Evolutionary conservation across 2,888 invertebrate genomes (phyloP), one percentile per base, ranked within the genome.

Genomic region (Endomychus coccineus): DNA sequence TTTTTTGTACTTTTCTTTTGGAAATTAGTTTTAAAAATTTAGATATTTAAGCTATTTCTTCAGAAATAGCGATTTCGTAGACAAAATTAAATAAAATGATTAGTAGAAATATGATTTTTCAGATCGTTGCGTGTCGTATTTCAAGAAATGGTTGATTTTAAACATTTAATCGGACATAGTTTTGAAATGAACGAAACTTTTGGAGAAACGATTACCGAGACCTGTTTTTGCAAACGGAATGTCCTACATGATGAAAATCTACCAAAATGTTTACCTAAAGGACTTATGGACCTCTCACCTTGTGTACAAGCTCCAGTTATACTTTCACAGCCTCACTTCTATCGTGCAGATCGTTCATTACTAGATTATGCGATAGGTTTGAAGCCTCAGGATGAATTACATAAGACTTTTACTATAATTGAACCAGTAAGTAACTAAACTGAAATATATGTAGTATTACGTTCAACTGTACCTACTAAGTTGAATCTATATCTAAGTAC

Each of bases 321-420:
- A 21, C 67, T 74, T 10, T 79, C 80, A 0, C 68, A 76, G 40
- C 82, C 83, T 0, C 83, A 83, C 61, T 79, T 75, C 63, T 72
- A 75, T 55, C 64, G 76, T 11, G 77, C 61, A 1, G 74, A 75
- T 7, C 69, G 71, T 4, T 66, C 68, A 27, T 58, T 78, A 5
- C 51, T 70, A 3, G 65, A 69, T 1, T 75, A 64, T 54, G 71
- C 74, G 40, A 62, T 53, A 1, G 78, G 78, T 4, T 44, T 80
- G 21, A 54, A 56, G 1, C 78, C 80, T 0, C 59, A 70, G 7
- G 64, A 63, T 41, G 65, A 69, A 33, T 64, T 68, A 21, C 81
- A 82, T 47, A 70, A 70, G 28, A 76, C 37, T 32, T 16, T 29
- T 22, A 17, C 34, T 4, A n/a, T 7, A 7, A 19, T 38, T 4